Percentiles rank a stretch among this genome's conserved stretches.
phyloP scores from a whole-genome alignment of 2,888 invertebrate genomes.

The Resseliella maxima region DNA sequence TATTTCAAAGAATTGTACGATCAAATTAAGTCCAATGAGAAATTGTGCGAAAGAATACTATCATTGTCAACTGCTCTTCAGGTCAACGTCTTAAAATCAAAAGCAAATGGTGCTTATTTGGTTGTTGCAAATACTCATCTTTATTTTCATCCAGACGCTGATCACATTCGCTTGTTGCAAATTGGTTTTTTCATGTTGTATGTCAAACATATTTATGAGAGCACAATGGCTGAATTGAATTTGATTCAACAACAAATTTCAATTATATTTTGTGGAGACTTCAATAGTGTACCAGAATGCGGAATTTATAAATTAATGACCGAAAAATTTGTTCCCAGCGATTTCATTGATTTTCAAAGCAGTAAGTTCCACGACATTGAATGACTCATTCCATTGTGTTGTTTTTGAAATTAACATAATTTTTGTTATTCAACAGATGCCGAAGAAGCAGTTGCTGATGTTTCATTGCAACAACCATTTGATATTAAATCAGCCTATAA shows the following conservation, averaged over 20 bases:
- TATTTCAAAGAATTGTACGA: slow-evolving; percentile 73
- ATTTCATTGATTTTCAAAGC: slow-evolving; percentile 81
- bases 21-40: slow-evolving; percentile 71
- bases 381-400: neutral
- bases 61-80: slow-evolving; percentile 77
- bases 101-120: slow-evolving; percentile 71
- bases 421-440: slow-evolving; percentile 68
- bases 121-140: slow-evolving; percentile 90
- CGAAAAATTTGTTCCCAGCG: slow-evolving; percentile 73
- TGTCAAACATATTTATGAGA: slow-evolving; percentile 71
- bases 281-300: slow-evolving; percentile 87
- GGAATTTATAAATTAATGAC: slow-evolving; percentile 85
- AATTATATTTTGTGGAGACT: slow-evolving; percentile 89
- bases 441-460: slow-evolving; percentile 73
- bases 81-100: slow-evolving; percentile 72
- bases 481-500: slow-evolving; percentile 84
- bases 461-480: slow-evolving; percentile 75
- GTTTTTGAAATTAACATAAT: slow-evolving; percentile 56
- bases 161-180: slow-evolving; percentile 89
- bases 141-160: slow-evolving; percentile 92
- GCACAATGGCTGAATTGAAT: slow-evolving; percentile 60
- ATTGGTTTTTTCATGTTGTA: slow-evolving; percentile 79
- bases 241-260: slow-evolving; percentile 69
- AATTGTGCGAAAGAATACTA: slow-evolving; percentile 71
- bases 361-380: slow-evolving; percentile 72